A percentile compares a stretch with the other conserved stretches of the same genome.
Evolutionary conservation across 2,113 vertebrate genomes (phyloP).

Genomic region (Motacilla alba): DNA sequence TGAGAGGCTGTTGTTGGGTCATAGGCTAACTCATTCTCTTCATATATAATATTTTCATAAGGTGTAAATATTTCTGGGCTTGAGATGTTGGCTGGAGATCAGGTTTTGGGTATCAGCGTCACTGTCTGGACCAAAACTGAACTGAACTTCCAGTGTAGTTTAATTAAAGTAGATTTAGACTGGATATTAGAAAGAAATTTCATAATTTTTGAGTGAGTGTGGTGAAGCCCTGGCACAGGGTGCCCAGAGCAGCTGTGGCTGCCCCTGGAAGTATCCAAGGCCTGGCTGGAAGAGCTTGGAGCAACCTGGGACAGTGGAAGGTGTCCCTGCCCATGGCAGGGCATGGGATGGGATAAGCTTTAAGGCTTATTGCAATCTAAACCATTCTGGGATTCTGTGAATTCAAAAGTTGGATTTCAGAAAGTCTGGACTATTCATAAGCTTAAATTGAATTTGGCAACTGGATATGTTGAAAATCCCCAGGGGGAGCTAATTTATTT

Average conservation of each 20-base stretch:
- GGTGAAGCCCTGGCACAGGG: fast-evolving
- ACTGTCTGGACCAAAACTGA: not conserved
- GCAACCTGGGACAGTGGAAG: fast-evolving
- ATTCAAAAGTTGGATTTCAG: not conserved
- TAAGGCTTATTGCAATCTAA: not conserved
- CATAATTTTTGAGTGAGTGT: not conserved
- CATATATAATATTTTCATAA: not conserved
- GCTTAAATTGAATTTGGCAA: constrained; percentile 28
- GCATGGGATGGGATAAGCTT: not conserved
- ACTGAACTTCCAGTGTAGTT: not conserved
- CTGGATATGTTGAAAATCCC: not conserved
- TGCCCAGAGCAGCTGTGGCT: not conserved
- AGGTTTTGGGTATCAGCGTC: not conserved
- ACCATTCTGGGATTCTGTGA: not conserved
- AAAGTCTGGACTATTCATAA: not conserved
- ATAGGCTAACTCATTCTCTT: constrained; percentile 3
- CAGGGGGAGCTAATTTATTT: constrained; percentile 20
- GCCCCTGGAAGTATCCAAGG: not conserved
- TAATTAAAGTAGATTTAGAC: not conserved
- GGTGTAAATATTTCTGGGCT: not conserved
- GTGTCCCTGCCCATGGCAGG: not conserved
- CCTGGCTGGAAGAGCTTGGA: not conserved
- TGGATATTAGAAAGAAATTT: not conserved
- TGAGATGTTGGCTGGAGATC: not conserved
- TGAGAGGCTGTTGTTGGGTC: constrained; percentile 33